Conservation (phyloP, 2,888 invertebrate genomes). For the Melolontha melolontha region DNA sequence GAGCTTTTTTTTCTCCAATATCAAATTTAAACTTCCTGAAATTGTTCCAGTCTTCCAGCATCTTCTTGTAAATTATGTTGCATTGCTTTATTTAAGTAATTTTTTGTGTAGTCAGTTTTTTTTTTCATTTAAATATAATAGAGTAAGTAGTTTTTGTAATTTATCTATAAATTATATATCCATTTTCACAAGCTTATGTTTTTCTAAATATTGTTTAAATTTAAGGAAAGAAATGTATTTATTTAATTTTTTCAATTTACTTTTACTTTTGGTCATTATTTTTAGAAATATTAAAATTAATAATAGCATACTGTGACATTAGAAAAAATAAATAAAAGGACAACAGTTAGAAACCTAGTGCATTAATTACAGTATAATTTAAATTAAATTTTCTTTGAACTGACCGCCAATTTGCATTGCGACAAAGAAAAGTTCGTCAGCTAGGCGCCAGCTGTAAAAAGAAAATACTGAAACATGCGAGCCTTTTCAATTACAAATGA, state of each 20-base stretch:
- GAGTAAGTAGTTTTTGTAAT: background rate
- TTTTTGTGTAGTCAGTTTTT: conserved; percentile 18
- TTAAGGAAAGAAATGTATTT: background rate
- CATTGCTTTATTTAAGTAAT: conserved; percentile 19
- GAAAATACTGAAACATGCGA: conserved; percentile 6
- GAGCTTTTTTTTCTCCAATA: background rate
- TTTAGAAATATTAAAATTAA: background rate
- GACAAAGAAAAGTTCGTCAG: conserved; percentile 8
- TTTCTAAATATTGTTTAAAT: background rate
- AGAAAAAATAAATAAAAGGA: background rate
- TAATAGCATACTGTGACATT: background rate
- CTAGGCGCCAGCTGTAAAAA: conserved; percentile 36
- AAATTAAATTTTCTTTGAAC: conserved; percentile 31
- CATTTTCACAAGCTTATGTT: background rate
- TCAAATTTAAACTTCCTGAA: conserved; percentile 28
- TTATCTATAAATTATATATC: background rate
- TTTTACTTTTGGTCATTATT: background rate
- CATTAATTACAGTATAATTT: conserved; percentile 1
- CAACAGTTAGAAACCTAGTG: too few relatives aligned
- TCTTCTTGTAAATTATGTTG: conserved; percentile 24
- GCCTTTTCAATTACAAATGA: conserved; percentile 16
- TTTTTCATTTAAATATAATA: background rate
- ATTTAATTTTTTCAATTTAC: background rate
- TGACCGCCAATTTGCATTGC: conserved; percentile 33
- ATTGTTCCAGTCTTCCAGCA: conserved; percentile 26